phyloP scores from a whole-genome alignment of 2,113 vertebrate genomes.

The Oxyruncus cristatus region DNA sequence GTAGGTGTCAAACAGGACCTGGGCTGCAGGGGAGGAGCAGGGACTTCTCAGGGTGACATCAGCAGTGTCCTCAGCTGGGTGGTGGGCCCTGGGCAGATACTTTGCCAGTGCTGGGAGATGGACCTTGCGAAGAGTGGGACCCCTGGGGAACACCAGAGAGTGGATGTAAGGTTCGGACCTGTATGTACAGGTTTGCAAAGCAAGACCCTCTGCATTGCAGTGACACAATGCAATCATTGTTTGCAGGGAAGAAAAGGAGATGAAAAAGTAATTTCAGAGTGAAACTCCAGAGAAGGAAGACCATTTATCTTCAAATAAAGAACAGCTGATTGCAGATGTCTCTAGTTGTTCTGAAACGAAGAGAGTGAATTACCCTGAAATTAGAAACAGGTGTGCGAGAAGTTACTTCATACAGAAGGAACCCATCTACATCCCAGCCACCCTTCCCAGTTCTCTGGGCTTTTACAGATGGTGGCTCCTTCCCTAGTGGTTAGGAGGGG shows the following conservation, averaged over 20 bases:
- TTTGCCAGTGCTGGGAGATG: not conserved
- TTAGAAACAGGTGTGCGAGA: not conserved
- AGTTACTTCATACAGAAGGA: not conserved
- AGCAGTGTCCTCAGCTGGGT: not conserved
- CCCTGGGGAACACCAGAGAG: accelerated
- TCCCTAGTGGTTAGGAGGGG: not conserved
- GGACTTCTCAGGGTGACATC: not conserved
- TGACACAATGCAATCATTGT: not conserved
- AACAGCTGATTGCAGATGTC: not conserved
- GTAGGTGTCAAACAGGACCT: accelerated
- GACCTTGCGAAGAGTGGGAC: not conserved
- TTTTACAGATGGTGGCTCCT: not conserved
- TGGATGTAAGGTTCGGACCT: not conserved
- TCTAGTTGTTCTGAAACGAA: not conserved
- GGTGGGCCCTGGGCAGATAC: accelerated
- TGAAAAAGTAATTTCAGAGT: not conserved
- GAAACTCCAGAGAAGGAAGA: not conserved
- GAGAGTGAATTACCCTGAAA: not conserved
- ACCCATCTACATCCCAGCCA: not conserved
- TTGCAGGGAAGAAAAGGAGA: not conserved
- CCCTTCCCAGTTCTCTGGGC: not conserved
- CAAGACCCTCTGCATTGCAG: not conserved
- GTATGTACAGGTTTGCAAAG: not conserved
- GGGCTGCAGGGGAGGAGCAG: accelerated
- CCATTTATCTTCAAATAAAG: not conserved